phyloP scores from a whole-genome alignment of 35 echinoderm and acorn worm genomes.

The Lytechinus pictus region DNA sequence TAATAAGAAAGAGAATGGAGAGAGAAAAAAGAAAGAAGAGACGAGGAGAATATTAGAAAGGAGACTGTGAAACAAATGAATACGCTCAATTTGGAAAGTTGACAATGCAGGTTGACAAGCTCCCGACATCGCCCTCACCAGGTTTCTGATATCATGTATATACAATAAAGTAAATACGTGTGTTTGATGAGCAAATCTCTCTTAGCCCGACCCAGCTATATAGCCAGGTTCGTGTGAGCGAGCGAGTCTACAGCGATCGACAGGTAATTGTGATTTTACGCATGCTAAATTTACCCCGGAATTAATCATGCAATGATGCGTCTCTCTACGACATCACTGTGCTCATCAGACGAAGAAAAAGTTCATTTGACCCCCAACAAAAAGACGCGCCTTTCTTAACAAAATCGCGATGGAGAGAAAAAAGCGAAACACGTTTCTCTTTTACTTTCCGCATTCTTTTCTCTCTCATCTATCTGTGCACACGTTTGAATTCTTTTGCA shows the following conservation, averaged over 20 bases:
- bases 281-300: slow-evolving; percentile 17
- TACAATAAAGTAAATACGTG: not conserved
- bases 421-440: not conserved
- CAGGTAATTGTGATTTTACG: slow-evolving; percentile 18
- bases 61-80: not conserved
- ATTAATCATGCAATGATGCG: slow-evolving; percentile 12
- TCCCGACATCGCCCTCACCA: not conserved
- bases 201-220: not conserved
- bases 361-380: slow-evolving; percentile 4
- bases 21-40: not conserved
- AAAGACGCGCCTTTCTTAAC: not conserved
- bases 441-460: not conserved
- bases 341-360: not conserved
- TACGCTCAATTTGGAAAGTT: not conserved
- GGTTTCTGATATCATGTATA: not conserved
- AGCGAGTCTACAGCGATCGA: not conserved
- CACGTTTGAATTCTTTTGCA: not conserved
- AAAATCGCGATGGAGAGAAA: not conserved
- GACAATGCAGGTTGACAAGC: not conserved
- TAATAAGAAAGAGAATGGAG: not conserved
- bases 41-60: not conserved
- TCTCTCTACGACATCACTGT: not conserved
- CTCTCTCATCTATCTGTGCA: not conserved
- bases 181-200: not conserved
- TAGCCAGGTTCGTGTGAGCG: not conserved